These are phyloP conservation scores for Champsocephalus gunnari DNA, from an alignment of 2,797 vertebrate genomes.

Conservation along the genomic window DNA sequence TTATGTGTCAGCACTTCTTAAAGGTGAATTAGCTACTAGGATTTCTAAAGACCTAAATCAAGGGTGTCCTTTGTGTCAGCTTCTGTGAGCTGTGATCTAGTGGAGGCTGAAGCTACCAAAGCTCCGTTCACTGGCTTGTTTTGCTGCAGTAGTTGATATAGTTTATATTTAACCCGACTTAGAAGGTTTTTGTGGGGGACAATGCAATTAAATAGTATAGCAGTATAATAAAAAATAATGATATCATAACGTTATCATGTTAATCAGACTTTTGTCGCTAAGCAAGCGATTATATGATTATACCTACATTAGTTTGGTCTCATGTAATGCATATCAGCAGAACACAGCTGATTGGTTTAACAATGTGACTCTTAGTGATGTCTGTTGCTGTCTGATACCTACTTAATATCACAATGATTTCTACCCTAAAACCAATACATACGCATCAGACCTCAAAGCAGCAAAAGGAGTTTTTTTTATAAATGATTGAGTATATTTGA, in stretches of 20 bases:
- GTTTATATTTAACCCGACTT: not conserved
- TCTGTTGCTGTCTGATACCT: not conserved
- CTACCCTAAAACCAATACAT: not conserved
- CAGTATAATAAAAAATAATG: not conserved
- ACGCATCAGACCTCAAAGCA: not conserved
- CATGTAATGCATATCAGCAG: not conserved
- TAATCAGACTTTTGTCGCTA: not conserved
- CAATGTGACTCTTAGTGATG: not conserved
- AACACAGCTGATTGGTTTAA: not conserved
- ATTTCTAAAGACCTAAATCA: constrained; percentile 7
- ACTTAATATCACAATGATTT: not conserved
- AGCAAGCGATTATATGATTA: not conserved
- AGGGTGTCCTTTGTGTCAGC: constrained; percentile 13
- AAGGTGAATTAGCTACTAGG: constrained; percentile 23
- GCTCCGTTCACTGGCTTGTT: not conserved
- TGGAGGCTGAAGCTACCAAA: not conserved
- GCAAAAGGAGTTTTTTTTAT: not conserved
- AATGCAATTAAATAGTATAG: not conserved
- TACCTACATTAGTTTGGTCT: not conserved
- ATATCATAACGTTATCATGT: not conserved
- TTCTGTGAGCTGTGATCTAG: not conserved
- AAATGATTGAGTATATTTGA: not conserved
- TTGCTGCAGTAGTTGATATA: not conserved
- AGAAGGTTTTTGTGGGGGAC: not conserved
- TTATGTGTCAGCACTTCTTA: constrained; percentile 34